These are phyloP conservation scores for Gnathonemus echidnorhynchus DNA, from an alignment of 2,113 vertebrate genomes.

Conservation along the genomic window DNA sequence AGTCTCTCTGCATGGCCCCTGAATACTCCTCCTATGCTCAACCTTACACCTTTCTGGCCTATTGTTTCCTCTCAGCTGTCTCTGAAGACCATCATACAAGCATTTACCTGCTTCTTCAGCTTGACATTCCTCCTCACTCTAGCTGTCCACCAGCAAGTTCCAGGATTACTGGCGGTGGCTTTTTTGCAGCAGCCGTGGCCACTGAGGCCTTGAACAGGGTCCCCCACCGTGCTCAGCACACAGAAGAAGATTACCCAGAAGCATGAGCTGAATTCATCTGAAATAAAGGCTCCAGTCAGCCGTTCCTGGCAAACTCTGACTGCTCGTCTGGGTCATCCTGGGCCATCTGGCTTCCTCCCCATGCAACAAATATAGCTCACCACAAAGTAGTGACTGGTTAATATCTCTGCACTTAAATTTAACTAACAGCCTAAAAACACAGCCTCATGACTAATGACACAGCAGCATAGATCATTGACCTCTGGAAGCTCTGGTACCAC, in stretches of 20 bases:
- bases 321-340: not conserved
- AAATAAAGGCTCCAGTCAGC: not conserved
- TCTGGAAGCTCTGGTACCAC: not conserved
- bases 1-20: not conserved
- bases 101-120: not conserved
- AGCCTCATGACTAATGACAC: not conserved
- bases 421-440: not conserved
- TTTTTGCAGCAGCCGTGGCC: not conserved
- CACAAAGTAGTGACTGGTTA: not conserved
- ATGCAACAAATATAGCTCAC: not conserved
- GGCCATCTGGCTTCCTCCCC: not conserved
- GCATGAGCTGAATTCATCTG: not conserved
- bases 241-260: not conserved
- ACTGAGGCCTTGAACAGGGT: not conserved
- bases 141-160: not conserved
- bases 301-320: not conserved
- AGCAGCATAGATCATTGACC: not conserved
- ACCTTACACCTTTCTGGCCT: not conserved
- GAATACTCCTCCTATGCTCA: not conserved
- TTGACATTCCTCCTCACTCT: not conserved
- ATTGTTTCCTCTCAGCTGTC: not conserved
- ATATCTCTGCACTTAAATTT: not conserved
- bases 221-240: not conserved
- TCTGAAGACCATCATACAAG: not conserved
- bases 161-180: not conserved